These are phyloP conservation scores for Trididemnum nubilum DNA, from an alignment of 23 tunicate species.

Conservation along the genomic window DNA sequence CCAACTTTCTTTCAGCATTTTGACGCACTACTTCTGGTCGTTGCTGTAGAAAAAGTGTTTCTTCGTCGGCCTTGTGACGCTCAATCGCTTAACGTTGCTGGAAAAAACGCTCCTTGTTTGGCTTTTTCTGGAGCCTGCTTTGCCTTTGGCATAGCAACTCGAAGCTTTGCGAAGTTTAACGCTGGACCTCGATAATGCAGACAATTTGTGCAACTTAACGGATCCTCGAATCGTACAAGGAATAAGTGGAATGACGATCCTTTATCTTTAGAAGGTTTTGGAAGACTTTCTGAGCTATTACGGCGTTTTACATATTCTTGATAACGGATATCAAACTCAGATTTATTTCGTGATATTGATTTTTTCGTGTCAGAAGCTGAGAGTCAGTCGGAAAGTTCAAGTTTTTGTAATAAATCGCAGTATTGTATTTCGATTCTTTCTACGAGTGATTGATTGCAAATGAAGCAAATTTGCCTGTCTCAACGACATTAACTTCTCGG, in stretches of 20 bases:
- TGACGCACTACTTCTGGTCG: background rate
- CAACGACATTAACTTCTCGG: background rate
- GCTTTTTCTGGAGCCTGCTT: background rate
- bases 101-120: background rate
- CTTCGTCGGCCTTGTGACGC: background rate
- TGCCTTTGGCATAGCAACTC: background rate
- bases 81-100: background rate
- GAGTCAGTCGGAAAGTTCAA: background rate
- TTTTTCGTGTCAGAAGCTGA: background rate
- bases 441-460: background rate
- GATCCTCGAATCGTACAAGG: too few species aligned
- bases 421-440: background rate
- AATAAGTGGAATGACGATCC: background rate
- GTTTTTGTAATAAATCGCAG: too few species aligned
- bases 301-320: background rate
- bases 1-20: background rate
- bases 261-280: background rate
- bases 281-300: background rate
- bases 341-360: background rate
- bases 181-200: background rate
- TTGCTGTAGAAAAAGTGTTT: background rate
- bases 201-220: background rate
- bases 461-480: background rate
- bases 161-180: background rate
- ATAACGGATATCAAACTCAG: background rate